Evolutionary conservation across 2,113 vertebrate genomes (phyloP), one percentile per base, ranked within the genome.

Genomic region (Excalfactoria chinensis): DNA sequence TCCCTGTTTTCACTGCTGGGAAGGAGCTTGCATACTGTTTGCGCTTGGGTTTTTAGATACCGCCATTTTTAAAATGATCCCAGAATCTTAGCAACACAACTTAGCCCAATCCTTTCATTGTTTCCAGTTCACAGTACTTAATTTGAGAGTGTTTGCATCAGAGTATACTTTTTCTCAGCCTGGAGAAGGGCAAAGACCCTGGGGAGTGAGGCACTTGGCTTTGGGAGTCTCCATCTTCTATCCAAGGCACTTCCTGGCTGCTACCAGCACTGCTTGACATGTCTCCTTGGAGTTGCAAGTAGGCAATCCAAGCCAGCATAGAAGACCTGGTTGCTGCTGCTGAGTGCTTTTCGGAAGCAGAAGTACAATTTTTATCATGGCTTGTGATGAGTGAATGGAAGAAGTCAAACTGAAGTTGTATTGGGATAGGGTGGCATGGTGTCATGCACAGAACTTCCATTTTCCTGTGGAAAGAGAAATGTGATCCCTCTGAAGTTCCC

Each of bases 161-260:
- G 12, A 25, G 11, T n/a, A 19, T 63, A 6, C 17, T 68, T 44
- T 6, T 60, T 64, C 5, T 81, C 25, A 86, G 25, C 40, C 25
- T 43, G n/a, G n/a, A 46, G 34, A 72, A 89, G 62, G 11, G 26
- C 34, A 64, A 44, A 79, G 10, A 7, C 13, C 9, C 13, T 6
- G 34, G 16, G 14, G 1, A 1, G 1, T 2, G 1, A 32, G 35
- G 44, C 5, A 7, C 9, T 79, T 11, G 64, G 40, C 13, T 2
- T 0, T 1, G 0, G 32, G 19, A 64, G 7, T 30, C 2, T 2
- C 6, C 2, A 2, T 13, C 20, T 90, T 70, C 30, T 83, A 34
- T 41, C 32, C 0, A 1, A 14, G 18, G 77, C 41, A 53, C 18
- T 12, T 49, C 40, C 46, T 30, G 53, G 21, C 35, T 91, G 49